phyloP scores from a whole-genome alignment of 2,797 vertebrate genomes.

The Sebastes oblongus region DNA sequence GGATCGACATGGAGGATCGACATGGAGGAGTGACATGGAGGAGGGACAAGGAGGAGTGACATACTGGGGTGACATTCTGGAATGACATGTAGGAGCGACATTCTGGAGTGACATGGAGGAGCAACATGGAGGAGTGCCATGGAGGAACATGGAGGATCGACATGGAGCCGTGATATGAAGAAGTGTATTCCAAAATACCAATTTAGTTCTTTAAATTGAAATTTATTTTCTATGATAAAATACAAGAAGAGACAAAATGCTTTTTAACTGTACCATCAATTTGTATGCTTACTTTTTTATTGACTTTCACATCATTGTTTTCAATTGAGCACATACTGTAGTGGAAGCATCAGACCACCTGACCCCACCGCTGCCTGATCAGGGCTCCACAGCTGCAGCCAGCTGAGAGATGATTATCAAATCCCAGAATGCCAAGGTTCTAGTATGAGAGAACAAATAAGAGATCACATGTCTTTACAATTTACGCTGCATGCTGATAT shows the following conservation, averaged over 20 bases:
- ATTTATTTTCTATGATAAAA: not conserved
- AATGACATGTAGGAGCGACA: too few relatives aligned
- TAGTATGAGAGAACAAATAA: not conserved
- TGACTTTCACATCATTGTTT: not conserved
- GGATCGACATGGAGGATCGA: too few relatives aligned
- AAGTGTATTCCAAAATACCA: not conserved
- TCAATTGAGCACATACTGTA: not conserved
- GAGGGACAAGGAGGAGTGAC: too few relatives aligned
- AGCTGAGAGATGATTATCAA: slow-evolving; percentile 10
- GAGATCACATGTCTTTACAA: not conserved
- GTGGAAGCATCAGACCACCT: not conserved
- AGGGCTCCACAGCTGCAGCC: slow-evolving; percentile 15
- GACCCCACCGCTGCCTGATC: not conserved
- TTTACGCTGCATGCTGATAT: not conserved
- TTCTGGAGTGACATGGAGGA: too few relatives aligned
- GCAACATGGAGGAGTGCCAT: too few relatives aligned
- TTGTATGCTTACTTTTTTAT: not conserved
- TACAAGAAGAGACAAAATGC: not conserved
- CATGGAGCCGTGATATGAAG: not conserved
- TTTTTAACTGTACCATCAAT: not conserved
- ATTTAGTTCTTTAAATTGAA: not conserved
- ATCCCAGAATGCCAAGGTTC: not conserved
- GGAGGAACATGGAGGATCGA: too few relatives aligned
- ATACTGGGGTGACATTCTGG: too few relatives aligned
- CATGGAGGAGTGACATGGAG: too few relatives aligned